Evolutionary conservation across 2,113 vertebrate species (phyloP), one percentile per base, ranked within the genome.

Genomic region (Corvus moneduloides): DNA sequence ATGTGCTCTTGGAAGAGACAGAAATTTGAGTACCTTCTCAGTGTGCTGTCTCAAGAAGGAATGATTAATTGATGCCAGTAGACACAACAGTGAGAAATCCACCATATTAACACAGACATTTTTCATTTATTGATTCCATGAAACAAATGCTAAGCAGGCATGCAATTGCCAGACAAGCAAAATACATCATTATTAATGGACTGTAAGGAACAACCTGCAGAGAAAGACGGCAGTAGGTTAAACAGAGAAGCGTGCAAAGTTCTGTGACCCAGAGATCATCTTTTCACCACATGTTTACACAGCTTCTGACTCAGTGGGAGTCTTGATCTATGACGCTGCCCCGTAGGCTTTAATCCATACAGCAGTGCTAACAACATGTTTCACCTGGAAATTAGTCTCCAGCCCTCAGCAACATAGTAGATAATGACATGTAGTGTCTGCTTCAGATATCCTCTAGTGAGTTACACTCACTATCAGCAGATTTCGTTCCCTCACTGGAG

Each of bases 321-420:
- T 54, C 56, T 68, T 94, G 69, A 78, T 90, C 48, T 81, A 67
- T 58, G 61, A 59, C 52, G 89, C 72, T 81, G 28, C 49, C 64
- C 72, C 52, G n/a, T 67, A 52, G 74, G 13, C 30, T 64, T 54
- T 75, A 89, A 95, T 75, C 61, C 64, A 43, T 84, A 78, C 33
- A 89, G 49, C 52, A 90, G 18, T 35, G n/a, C 43, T 71, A 84
- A 76, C 49, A 94, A 74, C 64, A 37, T 55, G 68, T 71, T 83
- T 88, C 76, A 79, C 82, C 56, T 90, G 69, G 66, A 96, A 95
- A 90, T 92, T 72, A 84, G 48, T 90, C 68, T 89, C 56, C 37
- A 66, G 19, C 52, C 85, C 69, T 90, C 88, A 92, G 64, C 73
- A 84, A 80, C 35, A 11, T 16, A 74, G 52, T 41, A 75, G 72